phyloP scores from a whole-genome alignment of 2,113 vertebrate species.

The Seriola dumerili region DNA sequence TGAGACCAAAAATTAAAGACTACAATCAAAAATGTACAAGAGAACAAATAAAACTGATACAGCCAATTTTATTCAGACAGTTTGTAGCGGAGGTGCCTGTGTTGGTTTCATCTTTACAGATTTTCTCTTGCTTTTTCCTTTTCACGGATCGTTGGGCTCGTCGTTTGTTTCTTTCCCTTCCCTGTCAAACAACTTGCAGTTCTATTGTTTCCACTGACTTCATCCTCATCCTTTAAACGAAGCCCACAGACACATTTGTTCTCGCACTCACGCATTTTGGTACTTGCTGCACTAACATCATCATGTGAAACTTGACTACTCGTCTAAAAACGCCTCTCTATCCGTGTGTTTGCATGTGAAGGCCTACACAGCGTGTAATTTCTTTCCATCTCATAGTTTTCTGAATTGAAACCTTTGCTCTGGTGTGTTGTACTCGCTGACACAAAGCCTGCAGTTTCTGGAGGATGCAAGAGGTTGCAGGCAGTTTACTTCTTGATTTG shows the following conservation, averaged over 20 bases:
- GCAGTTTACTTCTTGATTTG: not conserved
- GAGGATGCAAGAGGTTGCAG: not conserved
- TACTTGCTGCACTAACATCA: conserved; percentile 16
- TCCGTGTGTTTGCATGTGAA: conserved; percentile 23
- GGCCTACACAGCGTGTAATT: conserved; percentile 52
- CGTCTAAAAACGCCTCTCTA: conserved; percentile 36
- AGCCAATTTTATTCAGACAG: not conserved
- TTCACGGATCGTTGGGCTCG: conserved; percentile 51
- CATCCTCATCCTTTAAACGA: conserved; percentile 44
- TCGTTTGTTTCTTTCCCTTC: conserved; percentile 7
- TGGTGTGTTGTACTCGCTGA: conserved; percentile 11
- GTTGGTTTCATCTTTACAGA: conserved; percentile 26
- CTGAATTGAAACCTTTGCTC: conserved; percentile 17
- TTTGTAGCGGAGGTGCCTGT: not conserved
- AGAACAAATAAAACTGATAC: not conserved
- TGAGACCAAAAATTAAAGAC: not conserved
- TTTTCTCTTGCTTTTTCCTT: conserved; percentile 9
- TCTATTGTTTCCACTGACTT: conserved; percentile 64
- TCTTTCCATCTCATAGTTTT: conserved; percentile 52
- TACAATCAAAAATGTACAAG: not conserved
- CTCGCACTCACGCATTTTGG: conserved; percentile 33
- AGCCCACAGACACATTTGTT: conserved; percentile 42
- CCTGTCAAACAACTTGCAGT: conserved; percentile 42
- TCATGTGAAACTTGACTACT: conserved; percentile 44
- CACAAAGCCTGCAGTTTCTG: not conserved